phyloP scores from a whole-genome alignment of 2,888 invertebrate species.

The Amblyjoppa fuscipennis region DNA sequence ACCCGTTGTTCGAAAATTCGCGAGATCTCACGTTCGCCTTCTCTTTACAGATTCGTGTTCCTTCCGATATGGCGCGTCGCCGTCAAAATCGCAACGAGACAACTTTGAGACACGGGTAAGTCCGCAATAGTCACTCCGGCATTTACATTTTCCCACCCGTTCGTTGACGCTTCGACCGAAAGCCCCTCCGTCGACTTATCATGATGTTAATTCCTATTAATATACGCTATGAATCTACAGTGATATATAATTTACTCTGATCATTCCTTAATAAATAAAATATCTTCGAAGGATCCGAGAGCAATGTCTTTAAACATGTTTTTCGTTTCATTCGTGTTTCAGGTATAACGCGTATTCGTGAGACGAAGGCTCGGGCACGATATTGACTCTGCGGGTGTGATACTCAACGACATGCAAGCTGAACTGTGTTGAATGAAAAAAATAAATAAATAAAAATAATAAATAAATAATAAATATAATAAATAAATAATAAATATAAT shows the following conservation, averaged over 20 bases:
- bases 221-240: slow-evolving; percentile 74
- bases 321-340: slow-evolving; percentile 23
- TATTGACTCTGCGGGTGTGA: neutral
- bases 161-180: slow-evolving; percentile 13
- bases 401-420: neutral
- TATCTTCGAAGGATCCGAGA: slow-evolving; percentile 22
- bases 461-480: neutral
- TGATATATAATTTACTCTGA: slow-evolving; percentile 72
- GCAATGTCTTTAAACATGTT: slow-evolving; percentile 30
- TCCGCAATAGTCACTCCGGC: neutral
- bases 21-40: neutral
- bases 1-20: neutral
- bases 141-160: neutral
- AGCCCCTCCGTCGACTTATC: slow-evolving; percentile 5
- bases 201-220: slow-evolving; percentile 73
- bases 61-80: neutral
- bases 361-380: neutral
- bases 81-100: neutral
- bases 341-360: neutral
- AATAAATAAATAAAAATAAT: neutral
- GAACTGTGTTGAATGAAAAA: neutral
- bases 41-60: slow-evolving; percentile 1
- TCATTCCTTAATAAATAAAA: slow-evolving; percentile 19
- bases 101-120: neutral
- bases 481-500: neutral